These are phyloP conservation scores for Callosobruchus maculatus DNA, from an alignment of 2,888 invertebrate genomes.

Conservation along the genomic window DNA sequence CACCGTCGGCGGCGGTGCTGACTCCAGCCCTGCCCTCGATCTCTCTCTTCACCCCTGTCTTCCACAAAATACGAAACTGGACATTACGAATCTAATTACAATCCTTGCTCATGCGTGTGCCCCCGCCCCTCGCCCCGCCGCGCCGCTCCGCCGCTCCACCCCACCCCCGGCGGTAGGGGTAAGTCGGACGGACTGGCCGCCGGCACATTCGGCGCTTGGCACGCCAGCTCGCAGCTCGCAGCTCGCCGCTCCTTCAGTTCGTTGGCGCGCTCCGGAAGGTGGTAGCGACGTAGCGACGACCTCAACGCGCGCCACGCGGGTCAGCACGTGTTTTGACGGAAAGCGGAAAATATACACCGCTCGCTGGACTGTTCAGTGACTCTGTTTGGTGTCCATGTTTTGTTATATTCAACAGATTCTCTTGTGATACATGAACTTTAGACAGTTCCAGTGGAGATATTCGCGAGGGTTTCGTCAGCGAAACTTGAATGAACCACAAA, in stretches of 20 bases:
- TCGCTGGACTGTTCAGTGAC: too few species aligned
- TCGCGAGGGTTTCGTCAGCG: neutral
- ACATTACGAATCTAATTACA: constrained; percentile 55
- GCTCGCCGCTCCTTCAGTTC: neutral
- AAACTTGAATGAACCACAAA: neutral
- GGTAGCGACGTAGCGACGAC: too few species aligned
- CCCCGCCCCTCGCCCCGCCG: constrained; percentile 23
- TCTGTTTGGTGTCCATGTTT: neutral
- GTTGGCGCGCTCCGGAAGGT: neutral
- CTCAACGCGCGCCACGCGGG: neutral
- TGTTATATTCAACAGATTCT: neutral
- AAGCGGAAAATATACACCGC: neutral
- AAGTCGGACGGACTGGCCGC: neutral
- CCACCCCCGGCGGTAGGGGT: neutral
- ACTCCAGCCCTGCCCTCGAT: constrained; percentile 17
- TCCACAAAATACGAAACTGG: constrained; percentile 47
- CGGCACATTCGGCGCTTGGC: neutral
- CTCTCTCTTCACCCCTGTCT: constrained; percentile 26
- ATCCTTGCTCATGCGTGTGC: constrained; percentile 53
- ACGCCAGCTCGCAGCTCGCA: neutral
- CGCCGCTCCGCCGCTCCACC: neutral
- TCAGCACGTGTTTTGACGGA: neutral
- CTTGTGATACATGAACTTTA: neutral
- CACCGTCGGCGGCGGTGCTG: constrained; percentile 1
- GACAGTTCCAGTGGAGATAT: neutral